Base-by-base conservation (phyloP, 2,888 invertebrate genomes). In the Acronicta alni region DNA sequence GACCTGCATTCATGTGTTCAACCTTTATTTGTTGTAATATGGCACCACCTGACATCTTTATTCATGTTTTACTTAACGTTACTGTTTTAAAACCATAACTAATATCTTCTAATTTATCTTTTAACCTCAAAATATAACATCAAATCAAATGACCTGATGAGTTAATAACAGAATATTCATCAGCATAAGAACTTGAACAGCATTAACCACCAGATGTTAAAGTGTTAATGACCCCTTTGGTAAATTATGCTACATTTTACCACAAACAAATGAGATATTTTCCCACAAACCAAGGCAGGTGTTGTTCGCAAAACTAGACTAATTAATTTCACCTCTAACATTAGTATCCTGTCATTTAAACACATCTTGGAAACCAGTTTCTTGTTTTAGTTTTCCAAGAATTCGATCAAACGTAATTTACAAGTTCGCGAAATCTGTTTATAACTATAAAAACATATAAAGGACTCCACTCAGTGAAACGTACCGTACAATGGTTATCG, bases 191-290 rank as follows among this genome's bases (percentile, higher is more conserved):
- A 35, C 35, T 35, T 35, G 35, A 20, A 38, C n/a, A n/a, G 7
- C 37, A 63, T 66, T 66, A 57, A 37, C 57, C 47, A 16, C 5
- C 15, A 44, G 26, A 38, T 49, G 70, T 15, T 55, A 48, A 51
- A 2, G 32, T 70, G 67, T 70, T 57, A 64, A 32, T 70, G 71
- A 67, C 65, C 66, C 37, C 41, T 23, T 43, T 18, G 3, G 23
- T 3, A 38, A 38, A 23, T 0, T 14, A 2, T 38, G 18, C 51
- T 18, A 18, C 12, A 41, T n/a, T 14, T 12, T 17, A 26, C n/a
- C 17, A 55, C 42, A 3, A 16, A 70, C 30, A 52, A 48, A 64
- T 64, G 48, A 44, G 44, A 8, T 39, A 5, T 9, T 41, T 56
- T 64, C 47, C 41, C 65, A 67, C 54, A 49, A 41, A 46, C 48